Conservation (phyloP, 2,113 vertebrate genomes). For the Osmerus eperlanus region DNA sequence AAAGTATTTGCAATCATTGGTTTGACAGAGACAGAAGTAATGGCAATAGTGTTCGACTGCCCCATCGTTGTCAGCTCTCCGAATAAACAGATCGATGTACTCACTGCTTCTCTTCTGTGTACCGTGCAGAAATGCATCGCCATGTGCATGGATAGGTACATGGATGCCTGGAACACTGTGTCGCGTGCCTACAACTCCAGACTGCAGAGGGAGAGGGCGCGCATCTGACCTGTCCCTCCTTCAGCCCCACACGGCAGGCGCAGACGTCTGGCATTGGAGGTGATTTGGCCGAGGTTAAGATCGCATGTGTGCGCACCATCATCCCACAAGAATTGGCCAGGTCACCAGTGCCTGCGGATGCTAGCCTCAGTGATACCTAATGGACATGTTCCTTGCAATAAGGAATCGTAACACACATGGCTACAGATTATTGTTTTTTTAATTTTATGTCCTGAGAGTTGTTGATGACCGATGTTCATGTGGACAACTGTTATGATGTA, state of each 20-base stretch:
- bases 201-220: constrained; percentile 89
- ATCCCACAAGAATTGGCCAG: constrained; percentile 14
- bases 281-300: background rate
- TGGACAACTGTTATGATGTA: no score
- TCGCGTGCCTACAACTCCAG: constrained; percentile 93
- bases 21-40: no score
- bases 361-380: constrained; percentile 31
- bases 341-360: constrained; percentile 41
- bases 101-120: background rate
- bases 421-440: constrained; percentile 7
- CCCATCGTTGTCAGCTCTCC: no score
- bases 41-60: background rate
- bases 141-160: constrained; percentile 99
- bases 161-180: constrained; percentile 96
- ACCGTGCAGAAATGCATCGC: constrained; percentile 90
- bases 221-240: constrained; percentile 75
- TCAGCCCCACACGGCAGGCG: background rate
- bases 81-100: background rate
- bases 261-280: background rate
- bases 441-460: no score
- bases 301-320: constrained; percentile 5
- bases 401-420: constrained; percentile 23
- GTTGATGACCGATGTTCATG: background rate
- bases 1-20: background rate
- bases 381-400: constrained; percentile 37